Evolutionary conservation across 2,888 invertebrate species (phyloP), one percentile per base, ranked within the genome.

Genomic region (Pyrrhosoma nymphula): DNA sequence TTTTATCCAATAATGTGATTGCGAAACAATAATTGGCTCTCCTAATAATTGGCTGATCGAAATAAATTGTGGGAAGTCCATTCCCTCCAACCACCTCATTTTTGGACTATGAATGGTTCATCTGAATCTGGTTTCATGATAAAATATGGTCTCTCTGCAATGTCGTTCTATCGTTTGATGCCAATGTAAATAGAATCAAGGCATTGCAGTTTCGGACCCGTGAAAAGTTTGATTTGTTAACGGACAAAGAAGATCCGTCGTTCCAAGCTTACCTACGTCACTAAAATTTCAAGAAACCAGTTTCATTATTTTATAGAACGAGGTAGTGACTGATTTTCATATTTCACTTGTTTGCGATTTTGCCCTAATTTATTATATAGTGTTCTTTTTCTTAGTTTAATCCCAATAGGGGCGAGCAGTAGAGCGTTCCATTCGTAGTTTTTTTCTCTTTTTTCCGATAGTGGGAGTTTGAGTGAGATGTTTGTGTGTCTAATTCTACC

Each of bases 321-420:
- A 30, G 0, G 10, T 30, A 14, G 10, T 82, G 18, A 35, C 8
- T 82, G 14, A 82, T 82, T 14, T 8, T 35, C 3, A 16, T 82
- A 10, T 82, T 30, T 35, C 30, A 82, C 82, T 35, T 35, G 16
- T 35, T 2, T 10, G 82, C 35, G 35, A 14, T 60, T 35, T 16
- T 82, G 69, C n/a, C 26, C 69, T 69, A 69, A 69, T 69, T 47
- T 47, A 47, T 47, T 4, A 18, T 35, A 35, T 35, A 82, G 35
- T 82, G 35, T 82, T 82, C 23, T 69, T 69, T 69, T 82, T 30
- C 16, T 82, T 82, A 35, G 82, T 82, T 35, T 82, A 82, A 82
- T 82, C 82, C 82, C 82, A 82, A 82, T 82, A 82, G 82, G 82
- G 82, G 82, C 82, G 82, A 35, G 82, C 82, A 82, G 82, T 82